Base-by-base conservation (phyloP, 2,113 vertebrate genomes). In the Scomber japonicus region DNA sequence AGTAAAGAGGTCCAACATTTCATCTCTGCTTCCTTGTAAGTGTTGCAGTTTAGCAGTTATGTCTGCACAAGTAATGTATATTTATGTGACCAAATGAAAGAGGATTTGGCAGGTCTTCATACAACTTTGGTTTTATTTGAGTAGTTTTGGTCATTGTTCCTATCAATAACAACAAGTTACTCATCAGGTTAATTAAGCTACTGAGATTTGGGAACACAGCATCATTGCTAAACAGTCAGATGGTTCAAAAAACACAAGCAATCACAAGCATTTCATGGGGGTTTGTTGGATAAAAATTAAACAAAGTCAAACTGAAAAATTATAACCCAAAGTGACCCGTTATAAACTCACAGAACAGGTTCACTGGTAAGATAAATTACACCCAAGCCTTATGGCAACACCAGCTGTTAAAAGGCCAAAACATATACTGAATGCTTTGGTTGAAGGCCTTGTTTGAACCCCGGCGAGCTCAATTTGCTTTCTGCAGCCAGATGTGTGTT, bases 1-100 rank as follows among this genome's bases (percentile, higher is more conserved):
- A 61, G 21, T 35, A 63, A 64, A 67, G 7, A 79, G 57, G 55
- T 75, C 55, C 68, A 61, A 57, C 3, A 1, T 49, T 61, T 55
- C 12, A 53, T 19, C 40, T 53, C 31, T 50, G 54, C 50, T 31
- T 44, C 45, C 48, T 72, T n/a, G n/a, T 65, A 54, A 51, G 16
- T 56, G 12, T 55, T 84, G 56, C 24, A 1, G 44, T 70, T 49
- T 57, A 40, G 24, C 10, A 4, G 19, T n/a, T 1, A 45, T 19
- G 44, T 75, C 73, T 66, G 15, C 5, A 21, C 19, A 51, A 46
- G 46, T 15, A 30, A 35, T 62, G 17, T 24, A 35, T n/a, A 57
- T 62, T 3, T 63, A 19, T 54, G 5, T 51, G 44, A 51, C 16
- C 24, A 49, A 54, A 55, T 3, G 2, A 46, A n/a, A 59, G 35